A percentile compares a stretch with the other conserved stretches of the same genome.
Evolutionary conservation across 2,797 vertebrate genomes (phyloP).

Genomic region (Avahi laniger): DNA sequence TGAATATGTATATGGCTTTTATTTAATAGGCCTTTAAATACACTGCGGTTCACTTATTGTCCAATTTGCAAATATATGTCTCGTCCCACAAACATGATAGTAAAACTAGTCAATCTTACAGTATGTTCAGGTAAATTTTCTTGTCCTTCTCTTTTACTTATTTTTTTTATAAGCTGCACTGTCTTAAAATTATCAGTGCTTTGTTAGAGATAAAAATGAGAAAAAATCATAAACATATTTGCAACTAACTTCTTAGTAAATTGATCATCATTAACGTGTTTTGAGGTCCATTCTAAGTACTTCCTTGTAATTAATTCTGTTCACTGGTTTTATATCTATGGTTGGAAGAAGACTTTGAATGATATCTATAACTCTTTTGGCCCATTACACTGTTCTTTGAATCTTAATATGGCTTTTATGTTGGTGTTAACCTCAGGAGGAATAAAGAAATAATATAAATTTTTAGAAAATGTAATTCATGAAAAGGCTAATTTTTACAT

Average conservation of each 20-base stretch:
- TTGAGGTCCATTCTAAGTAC: background rate
- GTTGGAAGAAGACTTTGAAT: background rate
- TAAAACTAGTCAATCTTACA: background rate
- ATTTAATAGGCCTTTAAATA: background rate
- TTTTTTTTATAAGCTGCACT: background rate
- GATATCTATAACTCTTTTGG: slow-evolving; percentile 26
- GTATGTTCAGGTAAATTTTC: background rate
- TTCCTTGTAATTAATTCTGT: background rate
- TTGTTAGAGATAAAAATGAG: background rate
- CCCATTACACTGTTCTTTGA: background rate
- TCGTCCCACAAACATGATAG: background rate
- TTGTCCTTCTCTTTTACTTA: background rate
- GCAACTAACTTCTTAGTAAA: background rate
- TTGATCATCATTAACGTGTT: background rate
- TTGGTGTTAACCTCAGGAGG: background rate
- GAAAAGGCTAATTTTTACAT: background rate
- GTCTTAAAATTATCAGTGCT: background rate
- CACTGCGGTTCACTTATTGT: background rate
- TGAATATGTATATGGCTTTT: background rate
- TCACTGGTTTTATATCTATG: background rate
- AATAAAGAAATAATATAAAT: background rate
- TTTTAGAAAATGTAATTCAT: background rate
- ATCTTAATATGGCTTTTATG: background rate
- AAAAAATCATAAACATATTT: background rate
- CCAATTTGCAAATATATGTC: background rate